Conservation (phyloP, 2,797 vertebrate species). For the Lacerta viridis region DNA sequence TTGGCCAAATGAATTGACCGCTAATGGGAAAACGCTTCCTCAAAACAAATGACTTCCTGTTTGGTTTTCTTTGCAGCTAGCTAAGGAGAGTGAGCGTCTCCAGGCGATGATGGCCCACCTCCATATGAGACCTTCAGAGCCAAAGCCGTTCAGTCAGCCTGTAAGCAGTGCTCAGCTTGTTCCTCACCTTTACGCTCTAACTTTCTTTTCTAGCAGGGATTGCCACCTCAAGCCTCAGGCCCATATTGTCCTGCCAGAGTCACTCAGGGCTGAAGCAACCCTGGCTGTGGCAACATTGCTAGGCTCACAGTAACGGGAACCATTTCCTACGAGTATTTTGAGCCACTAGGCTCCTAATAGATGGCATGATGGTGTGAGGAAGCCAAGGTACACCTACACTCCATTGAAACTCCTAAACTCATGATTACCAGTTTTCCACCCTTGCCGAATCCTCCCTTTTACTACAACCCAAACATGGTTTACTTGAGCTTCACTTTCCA, state of each 20-base stretch:
- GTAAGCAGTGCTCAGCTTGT: constrained; percentile 81
- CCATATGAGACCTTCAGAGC: constrained; percentile 99
- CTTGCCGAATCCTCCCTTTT: not conserved
- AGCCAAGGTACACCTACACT: not conserved
- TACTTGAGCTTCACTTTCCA: not conserved
- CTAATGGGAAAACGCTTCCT: rapidly evolving
- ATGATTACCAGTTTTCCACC: not conserved
- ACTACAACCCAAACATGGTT: not conserved
- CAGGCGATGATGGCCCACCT: constrained; percentile 99
- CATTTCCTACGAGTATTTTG: not conserved
- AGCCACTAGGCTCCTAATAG: not conserved
- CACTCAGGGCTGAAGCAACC: not conserved
- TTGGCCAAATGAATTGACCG: not conserved
- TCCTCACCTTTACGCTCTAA: not conserved
- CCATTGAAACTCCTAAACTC: not conserved
- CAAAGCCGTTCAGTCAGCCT: constrained; percentile 98
- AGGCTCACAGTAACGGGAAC: not conserved
- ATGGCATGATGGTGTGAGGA: not conserved
- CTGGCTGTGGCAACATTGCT: not conserved
- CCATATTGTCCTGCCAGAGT: not conserved
- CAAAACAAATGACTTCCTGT: not conserved
- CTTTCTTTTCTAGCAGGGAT: not conserved
- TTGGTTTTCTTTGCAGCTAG: constrained; percentile 83
- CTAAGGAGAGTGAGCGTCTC: constrained; percentile 97
- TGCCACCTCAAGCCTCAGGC: not conserved